phyloP scores from a whole-genome alignment of 1,140 invertebrate species.

The Hylaeus anthracinus region DNA sequence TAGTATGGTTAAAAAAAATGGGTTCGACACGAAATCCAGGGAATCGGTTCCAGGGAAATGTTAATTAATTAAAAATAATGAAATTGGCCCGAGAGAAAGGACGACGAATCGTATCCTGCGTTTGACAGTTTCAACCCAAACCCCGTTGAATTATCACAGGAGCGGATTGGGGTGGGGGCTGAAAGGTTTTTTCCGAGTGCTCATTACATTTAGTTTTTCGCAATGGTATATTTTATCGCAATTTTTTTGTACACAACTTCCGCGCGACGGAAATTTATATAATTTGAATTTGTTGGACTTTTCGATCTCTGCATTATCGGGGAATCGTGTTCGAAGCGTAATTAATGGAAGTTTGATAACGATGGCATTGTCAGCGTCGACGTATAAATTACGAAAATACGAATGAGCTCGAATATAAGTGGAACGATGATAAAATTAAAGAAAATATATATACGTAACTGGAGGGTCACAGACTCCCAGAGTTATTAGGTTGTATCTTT shows the following conservation, averaged over 20 bases:
- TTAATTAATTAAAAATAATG: constrained; percentile 46
- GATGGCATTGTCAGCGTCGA: neutral
- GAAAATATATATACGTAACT: neutral
- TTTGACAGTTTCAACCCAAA: neutral
- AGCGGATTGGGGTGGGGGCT: constrained; percentile 4
- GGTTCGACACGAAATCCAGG: neutral
- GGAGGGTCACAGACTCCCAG: too few species aligned
- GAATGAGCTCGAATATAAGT: too few species aligned
- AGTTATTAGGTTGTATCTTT: too few species aligned
- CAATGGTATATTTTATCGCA: too few species aligned
- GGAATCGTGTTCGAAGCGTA: neutral
- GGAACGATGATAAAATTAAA: neutral
- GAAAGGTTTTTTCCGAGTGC: constrained; percentile 1
- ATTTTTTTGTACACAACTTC: neutral
- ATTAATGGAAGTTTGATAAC: constrained; percentile 11
- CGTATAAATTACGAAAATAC: neutral
- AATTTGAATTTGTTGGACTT: neutral
- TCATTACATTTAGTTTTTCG: constrained; percentile 28
- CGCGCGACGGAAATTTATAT: neutral
- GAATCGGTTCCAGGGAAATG: neutral
- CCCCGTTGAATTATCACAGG: neutral
- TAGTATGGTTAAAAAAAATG: neutral
- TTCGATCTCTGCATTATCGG: neutral
- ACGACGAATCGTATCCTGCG: neutral
- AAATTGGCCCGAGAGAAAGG: neutral